A percentile compares a stretch with the other conserved stretches of the same genome.
Evolutionary conservation across 2,113 vertebrate species (phyloP).

Genomic region (Megalops atlanticus): DNA sequence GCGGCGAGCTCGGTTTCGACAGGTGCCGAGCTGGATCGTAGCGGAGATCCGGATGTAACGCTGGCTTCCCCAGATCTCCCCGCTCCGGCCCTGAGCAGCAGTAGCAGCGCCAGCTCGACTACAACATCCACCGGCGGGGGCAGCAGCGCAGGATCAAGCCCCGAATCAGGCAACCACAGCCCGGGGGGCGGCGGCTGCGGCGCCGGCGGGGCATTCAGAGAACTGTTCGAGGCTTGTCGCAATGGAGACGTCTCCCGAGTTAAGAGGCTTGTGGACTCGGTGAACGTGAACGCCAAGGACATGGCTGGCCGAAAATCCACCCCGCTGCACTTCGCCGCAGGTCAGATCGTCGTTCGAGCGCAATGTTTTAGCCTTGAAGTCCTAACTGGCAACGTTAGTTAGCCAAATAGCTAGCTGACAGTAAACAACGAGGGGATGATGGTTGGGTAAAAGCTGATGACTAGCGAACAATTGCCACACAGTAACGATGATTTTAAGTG

Average conservation of each 20-base stretch:
- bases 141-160: constrained; percentile 64
- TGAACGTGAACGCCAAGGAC: constrained; percentile 97
- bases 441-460: no score
- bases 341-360: constrained; percentile 67
- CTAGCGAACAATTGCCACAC: no score
- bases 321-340: constrained; percentile 95
- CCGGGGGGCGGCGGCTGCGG: constrained; percentile 68
- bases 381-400: no score
- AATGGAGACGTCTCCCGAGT: constrained; percentile 96
- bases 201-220: constrained; percentile 84
- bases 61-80: constrained; percentile 48
- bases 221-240: constrained; percentile 94
- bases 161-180: constrained; percentile 62
- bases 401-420: constrained; percentile 2
- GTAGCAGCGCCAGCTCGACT: constrained; percentile 60
- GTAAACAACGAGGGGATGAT: no score
- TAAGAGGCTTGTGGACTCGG: constrained; percentile 88
- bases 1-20: constrained; percentile 26
- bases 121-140: constrained; percentile 61
- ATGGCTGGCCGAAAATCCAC: constrained; percentile 97
- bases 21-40: constrained; percentile 40
- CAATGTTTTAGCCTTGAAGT: neutral
- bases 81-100: constrained; percentile 49
- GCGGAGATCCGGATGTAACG: constrained; percentile 44
- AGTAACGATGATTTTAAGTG: no score